Conservation (phyloP, 2,888 invertebrate genomes). For the Temnothorax unifasciatus region DNA sequence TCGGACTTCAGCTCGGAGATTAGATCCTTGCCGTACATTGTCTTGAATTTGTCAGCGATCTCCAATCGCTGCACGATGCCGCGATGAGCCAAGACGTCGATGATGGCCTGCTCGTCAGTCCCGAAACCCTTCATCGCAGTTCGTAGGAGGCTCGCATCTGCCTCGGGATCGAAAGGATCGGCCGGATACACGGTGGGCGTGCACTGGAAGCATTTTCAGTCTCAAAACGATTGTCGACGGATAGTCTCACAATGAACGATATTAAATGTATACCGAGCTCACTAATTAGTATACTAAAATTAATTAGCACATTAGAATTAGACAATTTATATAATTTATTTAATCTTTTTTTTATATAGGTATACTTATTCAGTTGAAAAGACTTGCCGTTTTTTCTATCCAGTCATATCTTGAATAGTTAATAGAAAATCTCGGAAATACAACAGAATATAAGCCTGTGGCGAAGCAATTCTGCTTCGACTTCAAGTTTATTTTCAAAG, state of each 20-base stretch:
- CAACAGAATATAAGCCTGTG: neutral
- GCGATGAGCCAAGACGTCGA: slow-evolving; percentile 93
- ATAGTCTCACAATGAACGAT: neutral
- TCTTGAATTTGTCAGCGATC: slow-evolving; percentile 94
- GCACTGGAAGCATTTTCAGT: slow-evolving; percentile 86
- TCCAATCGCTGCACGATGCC: slow-evolving; percentile 95
- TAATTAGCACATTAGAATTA: neutral
- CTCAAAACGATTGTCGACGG: neutral
- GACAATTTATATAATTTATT: neutral
- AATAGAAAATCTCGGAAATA: neutral
- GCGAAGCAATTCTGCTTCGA: neutral
- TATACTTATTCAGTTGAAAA: neutral
- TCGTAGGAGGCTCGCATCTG: slow-evolving; percentile 93
- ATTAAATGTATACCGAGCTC: neutral
- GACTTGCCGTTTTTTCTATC: neutral
- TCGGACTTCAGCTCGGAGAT: slow-evolving; percentile 95
- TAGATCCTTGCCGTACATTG: slow-evolving; percentile 94
- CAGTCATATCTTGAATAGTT: neutral
- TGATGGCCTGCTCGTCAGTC: slow-evolving; percentile 96
- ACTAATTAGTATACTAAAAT: neutral
- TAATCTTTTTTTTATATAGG: neutral
- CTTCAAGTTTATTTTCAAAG: neutral
- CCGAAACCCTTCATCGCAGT: slow-evolving; percentile 97
- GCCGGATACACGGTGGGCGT: slow-evolving; percentile 92
- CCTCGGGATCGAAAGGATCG: slow-evolving; percentile 92